Evolutionary conservation across 2,888 invertebrate species (phyloP), one percentile per base, ranked within the genome.

Genomic region (Vandiemenella viatica): DNA sequence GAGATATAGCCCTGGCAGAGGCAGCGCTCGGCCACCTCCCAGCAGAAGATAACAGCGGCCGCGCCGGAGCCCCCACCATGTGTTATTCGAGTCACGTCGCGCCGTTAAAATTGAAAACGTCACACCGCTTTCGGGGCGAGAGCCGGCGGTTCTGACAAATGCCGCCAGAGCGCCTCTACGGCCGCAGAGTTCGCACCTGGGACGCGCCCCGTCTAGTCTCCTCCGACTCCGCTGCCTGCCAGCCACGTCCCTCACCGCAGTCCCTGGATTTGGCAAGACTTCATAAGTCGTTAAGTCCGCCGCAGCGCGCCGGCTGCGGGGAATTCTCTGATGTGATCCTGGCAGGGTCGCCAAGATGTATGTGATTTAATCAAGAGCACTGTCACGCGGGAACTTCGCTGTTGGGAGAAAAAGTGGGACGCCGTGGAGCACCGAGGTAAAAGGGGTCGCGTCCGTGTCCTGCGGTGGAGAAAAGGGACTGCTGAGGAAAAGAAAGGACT

Each of bases 301-400:
- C 16, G 43, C 43, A 32, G 32, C 23, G 21, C 46, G 26, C 50
- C 22, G 37, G 50, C 20, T 37, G 38, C 22, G 22, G 16, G 38
- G 40, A 21, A 45, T 26, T 16, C 17, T 41, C 41, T 32, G 32
- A 32, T 32, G 32, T n/a, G 13, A 32, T 41, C 20, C 43, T 13
- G 16, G 22, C 22, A 22, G 18, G 19, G 18, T 13, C 18, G 26
- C 13, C 37, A 52, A 52, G 52, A 52, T 52, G 49, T 50, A 52
- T 52, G 52, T 47, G 52, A 52, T 52, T 52, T 52, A 52, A 52
- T 52, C 52, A 52, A 44, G 47, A 49, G n/a, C 46, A 22, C 20
- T 49, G 47, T 47, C 49, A 43, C 42, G 42, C 19, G 13, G 13
- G 42, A 21, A 19, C 19, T 20, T 21, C 26, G 15, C 13, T 15